Evolutionary conservation across 2,888 invertebrate species (phyloP).

Genomic region (Sinopyrophorus schimmeli): DNA sequence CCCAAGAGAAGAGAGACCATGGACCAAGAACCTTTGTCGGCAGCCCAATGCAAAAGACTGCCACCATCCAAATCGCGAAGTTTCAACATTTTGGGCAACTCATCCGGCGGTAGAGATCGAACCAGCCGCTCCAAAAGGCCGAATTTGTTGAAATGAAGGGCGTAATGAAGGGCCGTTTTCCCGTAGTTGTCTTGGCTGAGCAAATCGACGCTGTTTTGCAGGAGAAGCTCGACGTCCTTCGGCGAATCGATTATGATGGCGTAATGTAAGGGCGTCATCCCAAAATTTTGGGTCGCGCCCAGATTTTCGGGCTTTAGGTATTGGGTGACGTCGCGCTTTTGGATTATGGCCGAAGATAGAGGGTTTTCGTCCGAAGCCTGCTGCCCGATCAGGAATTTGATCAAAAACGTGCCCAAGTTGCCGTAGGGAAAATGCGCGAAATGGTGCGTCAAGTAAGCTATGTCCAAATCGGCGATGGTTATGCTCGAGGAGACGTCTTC

Average conservation of each 20-base stretch:
- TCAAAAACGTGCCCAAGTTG: background rate
- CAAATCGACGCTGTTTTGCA: background rate
- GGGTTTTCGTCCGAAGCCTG: no score
- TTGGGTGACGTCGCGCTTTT: no score
- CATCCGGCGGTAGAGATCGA: no score
- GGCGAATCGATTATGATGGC: background rate
- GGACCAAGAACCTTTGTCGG: background rate
- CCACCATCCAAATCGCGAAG: slow-evolving; percentile 11
- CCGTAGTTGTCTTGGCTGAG: background rate
- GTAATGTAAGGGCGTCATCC: slow-evolving; percentile 5
- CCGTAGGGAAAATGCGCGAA: slow-evolving; percentile 1
- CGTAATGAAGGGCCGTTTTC: slow-evolving; percentile 4
- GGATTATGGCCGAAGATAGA: no score
- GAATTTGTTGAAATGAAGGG: slow-evolving; percentile 4
- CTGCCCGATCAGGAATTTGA: no score
- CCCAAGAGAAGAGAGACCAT: background rate
- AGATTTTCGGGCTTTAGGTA: no score
- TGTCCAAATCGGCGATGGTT: background rate
- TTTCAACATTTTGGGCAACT: background rate
- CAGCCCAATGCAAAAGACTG: slow-evolving; percentile 3
- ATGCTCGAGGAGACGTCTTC: background rate
- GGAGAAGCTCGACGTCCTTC: background rate
- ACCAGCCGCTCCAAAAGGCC: background rate
- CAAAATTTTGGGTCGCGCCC: no score
- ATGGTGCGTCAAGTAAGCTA: background rate